Percentiles rank a stretch among this genome's conserved stretches.
Conservation (phyloP, 2,113 vertebrate genomes). For the Clarias gariepinus region DNA sequence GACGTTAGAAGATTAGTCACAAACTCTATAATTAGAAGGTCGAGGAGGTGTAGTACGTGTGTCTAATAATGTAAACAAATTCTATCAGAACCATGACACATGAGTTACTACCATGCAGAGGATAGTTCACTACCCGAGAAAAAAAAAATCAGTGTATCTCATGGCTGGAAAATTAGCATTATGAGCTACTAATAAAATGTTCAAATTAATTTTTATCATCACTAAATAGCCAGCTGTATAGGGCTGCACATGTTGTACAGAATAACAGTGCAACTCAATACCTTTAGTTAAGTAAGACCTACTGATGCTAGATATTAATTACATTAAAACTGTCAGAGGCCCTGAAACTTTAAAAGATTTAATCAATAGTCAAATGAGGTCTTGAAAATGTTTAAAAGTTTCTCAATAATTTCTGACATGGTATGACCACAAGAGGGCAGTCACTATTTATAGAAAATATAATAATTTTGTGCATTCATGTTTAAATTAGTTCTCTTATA, state of each 20-base stretch:
- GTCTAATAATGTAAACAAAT: neutral
- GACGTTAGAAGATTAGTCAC: neutral
- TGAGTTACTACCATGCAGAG: neutral
- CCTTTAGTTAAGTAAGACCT: neutral
- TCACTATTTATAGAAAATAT: conserved; percentile 31
- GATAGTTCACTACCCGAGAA: neutral
- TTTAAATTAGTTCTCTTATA: neutral
- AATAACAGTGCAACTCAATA: neutral
- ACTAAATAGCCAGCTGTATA: neutral
- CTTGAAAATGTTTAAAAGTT: neutral
- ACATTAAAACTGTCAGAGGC: neutral
- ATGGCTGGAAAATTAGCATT: neutral
- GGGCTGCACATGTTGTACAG: neutral
- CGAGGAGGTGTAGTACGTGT: neutral
- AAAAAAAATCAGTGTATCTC: neutral
- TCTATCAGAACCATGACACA: neutral
- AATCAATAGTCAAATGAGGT: neutral
- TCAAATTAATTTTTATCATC: neutral
- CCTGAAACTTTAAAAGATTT: neutral
- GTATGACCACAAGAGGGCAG: conserved; percentile 66
- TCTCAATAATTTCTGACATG: neutral
- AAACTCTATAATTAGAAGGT: neutral
- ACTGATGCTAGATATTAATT: neutral
- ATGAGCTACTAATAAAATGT: neutral
- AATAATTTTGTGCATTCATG: neutral